Base-by-base conservation (phyloP, 2,888 invertebrate genomes). In the Drosophila macrospina region DNA sequence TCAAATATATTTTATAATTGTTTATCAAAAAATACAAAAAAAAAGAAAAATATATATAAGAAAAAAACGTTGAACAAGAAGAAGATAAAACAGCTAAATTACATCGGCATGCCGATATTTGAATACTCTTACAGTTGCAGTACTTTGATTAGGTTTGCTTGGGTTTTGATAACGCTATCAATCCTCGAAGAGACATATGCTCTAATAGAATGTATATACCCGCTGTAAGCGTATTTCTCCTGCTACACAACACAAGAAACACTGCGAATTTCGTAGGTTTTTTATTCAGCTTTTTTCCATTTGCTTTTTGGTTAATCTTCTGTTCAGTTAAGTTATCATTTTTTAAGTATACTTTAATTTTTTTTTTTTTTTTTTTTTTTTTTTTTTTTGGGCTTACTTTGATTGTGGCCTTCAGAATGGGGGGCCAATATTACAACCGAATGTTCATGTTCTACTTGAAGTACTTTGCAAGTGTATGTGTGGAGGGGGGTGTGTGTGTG, bases 401-500 rank as follows among this genome's bases (percentile, higher is more conserved):
- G 70, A 74, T 74, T 74, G 74, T 77, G 74, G 68, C 78, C 74
- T 42, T 62, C 47, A 34, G 39, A 51, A 50, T 37, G 34, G 30
- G 52, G 61, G 77, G 67, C 75, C 78, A 69, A 64, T 75, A 39
- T 64, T 80, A 80, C 86, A 80, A 86, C 86, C 80, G 80, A 80
- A 82, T 72, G 72, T 73, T 73, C 56, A 64, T 73, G 50, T 55
- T 59, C 83, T 75, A 86, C 85, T 69, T 84, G 66, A 67, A 84
- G 76, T 83, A 64, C 47, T 51, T 48, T 60, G 32, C 60, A 34
- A 52, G 39, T 64, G 34, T 48, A 15, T 47, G n/a, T 55, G 30
- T 41, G 8, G 45, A 20, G 34, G 30, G 48, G 8, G 50, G 41
- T 50, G 34, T 62, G n/a, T 34, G 5, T 2, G 4, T 6, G 24